These are phyloP conservation scores for Chiridota heheva DNA, from an alignment of 35 echinoderm and acorn worm genomes.

Conservation along the genomic window DNA sequence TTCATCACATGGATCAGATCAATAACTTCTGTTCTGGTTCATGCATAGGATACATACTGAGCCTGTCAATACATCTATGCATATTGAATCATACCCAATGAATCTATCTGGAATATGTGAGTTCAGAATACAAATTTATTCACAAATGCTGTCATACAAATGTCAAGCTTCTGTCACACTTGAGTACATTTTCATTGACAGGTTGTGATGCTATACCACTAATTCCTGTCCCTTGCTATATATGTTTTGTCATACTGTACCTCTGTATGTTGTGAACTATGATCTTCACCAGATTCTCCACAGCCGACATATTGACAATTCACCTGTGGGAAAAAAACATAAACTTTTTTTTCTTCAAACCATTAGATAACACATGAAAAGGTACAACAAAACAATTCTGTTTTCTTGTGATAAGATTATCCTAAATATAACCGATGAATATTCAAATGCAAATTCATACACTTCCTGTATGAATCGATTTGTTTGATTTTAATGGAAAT, in stretches of 20 bases:
- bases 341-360: background rate
- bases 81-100: background rate
- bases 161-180: background rate
- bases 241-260: conserved; percentile 27
- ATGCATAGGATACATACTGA: no score
- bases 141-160: background rate
- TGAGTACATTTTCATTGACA: background rate
- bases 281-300: conserved; percentile 73
- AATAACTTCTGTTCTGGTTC: no score
- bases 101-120: background rate
- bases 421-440: background rate
- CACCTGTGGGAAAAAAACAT: conserved; percentile 35
- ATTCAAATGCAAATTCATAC: background rate
- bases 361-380: background rate
- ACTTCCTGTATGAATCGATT: background rate
- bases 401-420: background rate
- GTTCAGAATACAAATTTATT: background rate
- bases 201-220: background rate
- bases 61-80: no score
- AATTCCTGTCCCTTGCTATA: background rate
- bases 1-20: no score
- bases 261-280: conserved; percentile 79
- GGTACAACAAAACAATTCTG: background rate
- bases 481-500: background rate
- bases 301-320: conserved; percentile 84